Evolutionary conservation across 2,113 vertebrate species (phyloP).

Genomic region (Lontra canadensis): DNA sequence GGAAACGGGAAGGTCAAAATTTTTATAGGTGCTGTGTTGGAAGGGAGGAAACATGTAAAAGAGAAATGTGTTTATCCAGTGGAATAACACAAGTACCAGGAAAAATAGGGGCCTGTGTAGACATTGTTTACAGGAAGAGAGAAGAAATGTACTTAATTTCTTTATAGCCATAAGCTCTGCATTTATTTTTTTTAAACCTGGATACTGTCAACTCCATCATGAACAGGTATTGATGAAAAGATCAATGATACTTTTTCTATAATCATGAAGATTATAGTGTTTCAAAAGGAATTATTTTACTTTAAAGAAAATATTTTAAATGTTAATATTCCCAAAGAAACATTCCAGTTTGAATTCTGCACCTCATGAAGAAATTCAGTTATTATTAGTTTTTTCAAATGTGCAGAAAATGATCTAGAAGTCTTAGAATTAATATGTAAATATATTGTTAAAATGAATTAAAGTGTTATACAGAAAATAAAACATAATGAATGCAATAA

Average conservation of each 20-base stretch:
- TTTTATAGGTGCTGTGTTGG: neutral
- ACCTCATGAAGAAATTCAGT: conserved; percentile 37
- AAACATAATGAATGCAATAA: neutral
- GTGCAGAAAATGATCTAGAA: conserved; percentile 30
- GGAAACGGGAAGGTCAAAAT: neutral
- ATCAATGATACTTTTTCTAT: neutral
- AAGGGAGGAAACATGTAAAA: neutral
- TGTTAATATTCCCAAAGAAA: conserved; percentile 21
- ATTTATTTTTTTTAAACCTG: conserved; percentile 26
- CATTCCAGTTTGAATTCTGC: neutral
- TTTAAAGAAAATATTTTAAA: conserved; percentile 37
- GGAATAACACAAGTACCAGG: neutral
- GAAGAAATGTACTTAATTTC: neutral
- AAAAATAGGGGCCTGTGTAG: neutral
- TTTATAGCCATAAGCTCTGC: neutral
- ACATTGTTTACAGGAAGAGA: neutral
- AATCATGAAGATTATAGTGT: neutral
- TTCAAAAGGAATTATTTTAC: conserved; percentile 36
- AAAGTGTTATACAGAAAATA: neutral
- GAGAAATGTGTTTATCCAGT: neutral
- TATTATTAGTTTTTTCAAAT: conserved; percentile 13
- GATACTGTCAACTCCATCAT: neutral
- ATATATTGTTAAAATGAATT: conserved; percentile 15
- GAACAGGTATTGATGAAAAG: neutral
- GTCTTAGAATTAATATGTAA: neutral